Conservation (phyloP, 2,113 vertebrate species). For the Trinectes maculatus region DNA sequence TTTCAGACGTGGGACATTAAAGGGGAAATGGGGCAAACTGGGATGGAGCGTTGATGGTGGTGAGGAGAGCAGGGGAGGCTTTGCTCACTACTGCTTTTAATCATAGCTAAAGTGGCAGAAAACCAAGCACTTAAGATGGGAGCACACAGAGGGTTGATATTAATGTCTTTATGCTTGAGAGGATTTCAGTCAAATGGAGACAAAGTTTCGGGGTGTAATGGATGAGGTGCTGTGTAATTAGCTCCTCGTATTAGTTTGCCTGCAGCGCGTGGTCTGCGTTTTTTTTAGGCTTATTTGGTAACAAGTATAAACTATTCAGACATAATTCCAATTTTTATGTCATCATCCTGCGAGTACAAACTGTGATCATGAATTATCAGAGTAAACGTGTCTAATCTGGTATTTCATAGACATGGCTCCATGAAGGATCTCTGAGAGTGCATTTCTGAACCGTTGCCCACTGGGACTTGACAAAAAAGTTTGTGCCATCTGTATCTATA, state of each 20-base stretch:
- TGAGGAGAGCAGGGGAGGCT: constrained; percentile 22
- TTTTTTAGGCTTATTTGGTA: constrained; percentile 46
- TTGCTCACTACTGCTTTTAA: constrained; percentile 60
- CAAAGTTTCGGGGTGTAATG: constrained; percentile 37
- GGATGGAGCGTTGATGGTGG: constrained; percentile 29
- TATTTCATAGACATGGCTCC: constrained; percentile 4
- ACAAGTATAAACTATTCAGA: constrained; percentile 37
- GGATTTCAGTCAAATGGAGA: constrained; percentile 58
- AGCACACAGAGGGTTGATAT: constrained; percentile 52
- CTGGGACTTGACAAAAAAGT: constrained; percentile 22
- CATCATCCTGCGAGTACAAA: constrained; percentile 11
- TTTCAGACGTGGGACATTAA: constrained; percentile 12
- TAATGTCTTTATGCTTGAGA: constrained; percentile 64
- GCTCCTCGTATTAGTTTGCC: constrained; percentile 50
- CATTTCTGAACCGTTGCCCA: too few relatives aligned
- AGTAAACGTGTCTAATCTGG: constrained; percentile 15
- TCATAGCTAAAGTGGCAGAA: constrained; percentile 61
- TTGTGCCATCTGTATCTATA: background rate
- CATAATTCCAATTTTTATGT: constrained; percentile 13
- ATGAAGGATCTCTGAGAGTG: constrained; percentile 14
- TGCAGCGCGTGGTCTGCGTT: constrained; percentile 25
- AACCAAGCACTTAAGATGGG: constrained; percentile 60
- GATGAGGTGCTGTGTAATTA: constrained; percentile 58
- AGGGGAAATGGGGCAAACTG: constrained; percentile 28
- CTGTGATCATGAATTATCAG: constrained; percentile 29